Evolutionary conservation across 2,888 invertebrate species (phyloP), one percentile per base, ranked within the genome.

Genomic region (Argynnis bischoffii): DNA sequence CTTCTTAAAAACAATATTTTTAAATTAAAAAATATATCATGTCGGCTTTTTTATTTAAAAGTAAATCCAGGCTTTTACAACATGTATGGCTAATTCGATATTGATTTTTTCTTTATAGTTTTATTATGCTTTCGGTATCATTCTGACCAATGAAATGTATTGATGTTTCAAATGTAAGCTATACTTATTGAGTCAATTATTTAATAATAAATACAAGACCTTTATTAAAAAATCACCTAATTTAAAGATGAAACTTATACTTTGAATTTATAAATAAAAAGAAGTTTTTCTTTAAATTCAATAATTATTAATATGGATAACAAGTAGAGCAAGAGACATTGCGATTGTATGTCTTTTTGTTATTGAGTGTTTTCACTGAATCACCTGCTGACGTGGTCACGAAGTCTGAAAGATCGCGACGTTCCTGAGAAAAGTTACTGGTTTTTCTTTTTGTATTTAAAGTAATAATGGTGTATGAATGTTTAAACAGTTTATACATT

Each of bases 341-440:
- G 60, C 60, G 60, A 61, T 61, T 61, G 60, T 51, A 41, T 35
- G 31, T 35, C 35, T 61, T 61, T 61, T 61, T 61, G 14, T 61
- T 51, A 51, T 15, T 21, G 13, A 51, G 8, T 51, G 35, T 51
- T 51, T 61, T 18, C 60, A 61, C 35, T 61, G 60, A 61, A 61
- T 51, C 60, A 61, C 60, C 48, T 61, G 60, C n/a, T n/a, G 50
- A 0, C 8, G 35, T 18, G 13, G 8, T 51, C 60, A 46, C 14
- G 46, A 57, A 59, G 16, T 16, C 55, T 55, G n/a, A 35, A 55
- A 15, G 16, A 59, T 47, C n/a, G 26, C 11, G 21, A 46, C 13
- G 47, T 51, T 61, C 60, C 51, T 51, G 18, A 61, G 60, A 61
- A 61, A 60, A 35, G 21, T 31, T n/a, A 51, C 18, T 8, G 35